phyloP scores from a whole-genome alignment of 2,797 vertebrate genomes.

The Anguilla obscura region DNA sequence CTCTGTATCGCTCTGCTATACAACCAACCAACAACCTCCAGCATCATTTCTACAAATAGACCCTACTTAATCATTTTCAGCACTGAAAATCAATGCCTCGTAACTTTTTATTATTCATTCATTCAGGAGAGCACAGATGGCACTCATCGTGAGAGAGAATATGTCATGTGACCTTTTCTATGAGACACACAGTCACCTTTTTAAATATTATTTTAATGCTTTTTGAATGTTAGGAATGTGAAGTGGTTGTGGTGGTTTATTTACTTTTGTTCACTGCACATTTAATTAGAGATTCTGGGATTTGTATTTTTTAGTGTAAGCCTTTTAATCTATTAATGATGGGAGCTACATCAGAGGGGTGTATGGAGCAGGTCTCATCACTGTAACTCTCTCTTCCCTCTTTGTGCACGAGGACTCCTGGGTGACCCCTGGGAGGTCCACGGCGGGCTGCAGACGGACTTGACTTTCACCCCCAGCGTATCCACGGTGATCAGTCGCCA shows the following conservation, averaged over 20 bases:
- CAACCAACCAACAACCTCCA: not conserved
- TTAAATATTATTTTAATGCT: not conserved
- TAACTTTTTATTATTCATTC: constrained; percentile 1
- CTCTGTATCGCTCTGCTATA: not conserved
- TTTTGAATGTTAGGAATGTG: not conserved
- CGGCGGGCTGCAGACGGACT: constrained; percentile 61
- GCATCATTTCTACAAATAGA: not conserved
- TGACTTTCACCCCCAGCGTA: constrained; percentile 74
- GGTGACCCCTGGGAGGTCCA: constrained; percentile 65
- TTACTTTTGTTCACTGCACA: not conserved
- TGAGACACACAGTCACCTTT: not conserved
- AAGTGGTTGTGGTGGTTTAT: not conserved
- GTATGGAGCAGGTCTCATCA: not conserved
- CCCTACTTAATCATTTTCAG: not conserved
- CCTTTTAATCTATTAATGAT: not conserved
- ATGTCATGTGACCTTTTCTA: not conserved
- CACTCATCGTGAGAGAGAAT: no score
- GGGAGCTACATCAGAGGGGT: not conserved
- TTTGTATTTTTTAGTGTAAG: not conserved
- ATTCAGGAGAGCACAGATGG: constrained; percentile 7
- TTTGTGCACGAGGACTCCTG: constrained; percentile 72
- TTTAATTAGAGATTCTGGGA: not conserved
- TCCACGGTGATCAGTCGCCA: constrained; percentile 71
- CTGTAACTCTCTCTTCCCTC: constrained; percentile 58
- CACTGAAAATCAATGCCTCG: not conserved